Base-by-base conservation (phyloP, 2,113 vertebrate species). In the Piprites chloris region DNA sequence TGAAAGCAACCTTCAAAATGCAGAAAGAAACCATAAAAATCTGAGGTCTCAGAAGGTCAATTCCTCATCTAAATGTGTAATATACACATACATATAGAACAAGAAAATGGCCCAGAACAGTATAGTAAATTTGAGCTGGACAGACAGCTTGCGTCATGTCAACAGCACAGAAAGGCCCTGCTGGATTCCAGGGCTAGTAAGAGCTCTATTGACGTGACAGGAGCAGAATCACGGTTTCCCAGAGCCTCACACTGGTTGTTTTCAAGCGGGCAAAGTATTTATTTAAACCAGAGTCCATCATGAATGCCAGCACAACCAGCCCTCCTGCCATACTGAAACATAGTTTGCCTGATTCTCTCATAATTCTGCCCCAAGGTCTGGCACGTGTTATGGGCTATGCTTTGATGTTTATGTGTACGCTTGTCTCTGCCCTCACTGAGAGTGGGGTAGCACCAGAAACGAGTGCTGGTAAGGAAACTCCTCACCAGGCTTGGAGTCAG, bases 341-440 rank as follows among this genome's bases (percentile, higher is more conserved):
- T 33, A 68, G n/a, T 20, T 53, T 19, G 53, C 33, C 59, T 2
- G 0, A 35, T 84, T 55, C 50, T 62, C 61, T 44, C 62, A 21
- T 23, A 6, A 6, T 44, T 66, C 53, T 69, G 62, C n/a, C 42
- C 12, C 58, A 41, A 76, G 24, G 17, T 58, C 69, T 71, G n/a
- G 14, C 9, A 2, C 4, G 4, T 1, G 12, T 21, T 23, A 49
- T 0, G 10, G 30, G 39, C 30, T 1, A 1, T 5, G 27, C 30
- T 76, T 62, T 58, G 63, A 84, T 46, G 55, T 37, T 65, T 9
- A 13, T 6, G 9, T 8, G 30, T 20, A 15, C 0, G 13, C 26
- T 53, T 33, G 53, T 50, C 41, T 69, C 74, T 49, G n/a, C 56
- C 27, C 50, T 56, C 32, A 8, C 2, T 9, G 63, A 86, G 46